Evolutionary conservation across 2,113 vertebrate genomes (phyloP).

Genomic region (Montifringilla adamsi): DNA sequence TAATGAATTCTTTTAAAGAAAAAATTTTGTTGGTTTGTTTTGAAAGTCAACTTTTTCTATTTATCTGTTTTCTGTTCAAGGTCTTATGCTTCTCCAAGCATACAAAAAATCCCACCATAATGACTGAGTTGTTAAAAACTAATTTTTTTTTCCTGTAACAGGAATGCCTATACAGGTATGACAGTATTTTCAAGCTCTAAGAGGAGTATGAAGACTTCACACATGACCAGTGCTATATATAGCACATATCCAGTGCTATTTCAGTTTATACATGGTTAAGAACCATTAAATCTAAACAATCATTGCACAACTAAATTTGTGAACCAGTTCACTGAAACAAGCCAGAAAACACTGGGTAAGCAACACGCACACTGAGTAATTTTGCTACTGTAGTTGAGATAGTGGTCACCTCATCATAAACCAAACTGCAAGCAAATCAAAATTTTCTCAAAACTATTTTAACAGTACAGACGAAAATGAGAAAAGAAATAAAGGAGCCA

Average conservation of each 20-base stretch:
- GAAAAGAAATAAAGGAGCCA: not conserved
- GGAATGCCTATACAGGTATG: not conserved
- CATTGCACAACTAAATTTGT: not conserved
- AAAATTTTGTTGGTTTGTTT: not conserved
- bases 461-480: not conserved
- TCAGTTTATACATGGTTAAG: not conserved
- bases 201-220: not conserved
- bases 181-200: not conserved
- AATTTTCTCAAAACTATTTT: not conserved
- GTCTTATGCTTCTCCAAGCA: not conserved
- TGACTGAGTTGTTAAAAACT: not conserved
- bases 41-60: not conserved
- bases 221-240: not conserved
- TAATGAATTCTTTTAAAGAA: not conserved
- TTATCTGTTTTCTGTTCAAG: not conserved
- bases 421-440: not conserved
- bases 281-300: not conserved
- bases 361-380: not conserved
- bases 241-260: not conserved
- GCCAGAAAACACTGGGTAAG: not conserved
- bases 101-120: not conserved
- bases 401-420: not conserved
- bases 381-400: not conserved
- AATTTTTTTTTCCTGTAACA: not conserved
- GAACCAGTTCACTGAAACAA: not conserved